A percentile compares a stretch with the other conserved stretches of the same genome.
Evolutionary conservation across 2,797 vertebrate genomes (phyloP).

Genomic region (Sebastes umbrosus): DNA sequence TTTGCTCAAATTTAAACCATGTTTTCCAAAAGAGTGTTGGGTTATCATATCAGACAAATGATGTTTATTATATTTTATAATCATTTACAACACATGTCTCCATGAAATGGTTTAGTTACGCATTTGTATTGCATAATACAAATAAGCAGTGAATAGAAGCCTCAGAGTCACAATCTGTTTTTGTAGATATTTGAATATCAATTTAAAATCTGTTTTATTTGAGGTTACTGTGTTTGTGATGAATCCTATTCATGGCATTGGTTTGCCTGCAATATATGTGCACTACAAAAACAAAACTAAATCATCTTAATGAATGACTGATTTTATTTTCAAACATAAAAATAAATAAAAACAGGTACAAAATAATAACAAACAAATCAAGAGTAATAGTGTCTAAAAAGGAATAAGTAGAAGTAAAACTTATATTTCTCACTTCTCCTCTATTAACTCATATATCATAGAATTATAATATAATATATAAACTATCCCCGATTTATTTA

Average conservation of each 20-base stretch:
- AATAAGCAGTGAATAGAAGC: background rate
- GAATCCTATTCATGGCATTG: background rate
- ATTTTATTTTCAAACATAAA: no score
- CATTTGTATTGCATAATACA: background rate
- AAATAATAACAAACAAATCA: no score
- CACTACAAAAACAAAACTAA: background rate
- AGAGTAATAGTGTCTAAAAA: no score
- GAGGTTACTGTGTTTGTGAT: background rate
- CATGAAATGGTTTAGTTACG: background rate
- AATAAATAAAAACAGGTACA: no score
- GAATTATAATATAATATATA: no score
- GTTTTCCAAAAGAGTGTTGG: background rate
- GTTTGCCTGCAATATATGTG: background rate
- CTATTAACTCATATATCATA: no score
- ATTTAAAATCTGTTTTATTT: background rate
- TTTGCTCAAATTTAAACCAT: constrained; percentile 2
- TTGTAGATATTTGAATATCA: background rate
- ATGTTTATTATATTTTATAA: background rate
- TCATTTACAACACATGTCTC: background rate
- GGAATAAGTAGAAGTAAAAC: no score
- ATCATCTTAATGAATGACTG: background rate
- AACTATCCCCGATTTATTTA: no score
- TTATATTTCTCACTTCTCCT: no score
- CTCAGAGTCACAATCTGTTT: background rate
- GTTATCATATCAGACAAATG: background rate